phyloP scores from a whole-genome alignment of 2,797 vertebrate genomes.

The Typhlichthys subterraneus region DNA sequence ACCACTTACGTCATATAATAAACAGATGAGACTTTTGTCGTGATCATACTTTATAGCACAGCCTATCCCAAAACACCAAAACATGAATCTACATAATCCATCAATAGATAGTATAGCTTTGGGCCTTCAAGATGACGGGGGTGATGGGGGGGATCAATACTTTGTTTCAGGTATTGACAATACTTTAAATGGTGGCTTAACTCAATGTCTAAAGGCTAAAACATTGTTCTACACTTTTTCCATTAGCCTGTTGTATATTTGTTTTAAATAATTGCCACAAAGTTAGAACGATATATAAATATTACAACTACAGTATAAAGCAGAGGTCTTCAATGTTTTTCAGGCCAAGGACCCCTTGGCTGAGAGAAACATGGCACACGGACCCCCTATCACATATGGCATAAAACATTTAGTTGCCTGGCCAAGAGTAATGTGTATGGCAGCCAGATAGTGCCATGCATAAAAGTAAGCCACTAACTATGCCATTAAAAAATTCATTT shows the following conservation, averaged over 20 bases:
- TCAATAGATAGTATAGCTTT: constrained; percentile 58
- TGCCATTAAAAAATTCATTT: too few species aligned
- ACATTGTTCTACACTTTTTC: constrained; percentile 53
- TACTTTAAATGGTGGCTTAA: constrained; percentile 72
- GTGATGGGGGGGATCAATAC: constrained; percentile 50
- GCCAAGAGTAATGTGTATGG: too few species aligned
- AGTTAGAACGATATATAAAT: neutral
- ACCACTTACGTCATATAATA: constrained; percentile 33
- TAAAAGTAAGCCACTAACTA: too few species aligned
- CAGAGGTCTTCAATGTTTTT: too few species aligned
- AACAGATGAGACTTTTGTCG: constrained; percentile 57
- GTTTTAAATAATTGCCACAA: constrained; percentile 42
- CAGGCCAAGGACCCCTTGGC: too few species aligned
- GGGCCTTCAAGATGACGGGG: constrained; percentile 48
- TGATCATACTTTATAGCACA: constrained; percentile 55
- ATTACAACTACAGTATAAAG: too few species aligned
- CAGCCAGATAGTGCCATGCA: too few species aligned
- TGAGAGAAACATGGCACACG: too few species aligned
- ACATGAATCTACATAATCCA: constrained; percentile 68
- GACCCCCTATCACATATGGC: too few species aligned
- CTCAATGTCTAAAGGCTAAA: constrained; percentile 62
- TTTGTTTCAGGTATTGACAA: constrained; percentile 64
- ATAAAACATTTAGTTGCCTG: too few species aligned
- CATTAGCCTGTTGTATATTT: constrained; percentile 57
- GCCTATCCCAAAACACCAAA: constrained; percentile 52